Base-by-base conservation (phyloP, 2,113 vertebrate genomes). In the Rhinogobius similis region DNA sequence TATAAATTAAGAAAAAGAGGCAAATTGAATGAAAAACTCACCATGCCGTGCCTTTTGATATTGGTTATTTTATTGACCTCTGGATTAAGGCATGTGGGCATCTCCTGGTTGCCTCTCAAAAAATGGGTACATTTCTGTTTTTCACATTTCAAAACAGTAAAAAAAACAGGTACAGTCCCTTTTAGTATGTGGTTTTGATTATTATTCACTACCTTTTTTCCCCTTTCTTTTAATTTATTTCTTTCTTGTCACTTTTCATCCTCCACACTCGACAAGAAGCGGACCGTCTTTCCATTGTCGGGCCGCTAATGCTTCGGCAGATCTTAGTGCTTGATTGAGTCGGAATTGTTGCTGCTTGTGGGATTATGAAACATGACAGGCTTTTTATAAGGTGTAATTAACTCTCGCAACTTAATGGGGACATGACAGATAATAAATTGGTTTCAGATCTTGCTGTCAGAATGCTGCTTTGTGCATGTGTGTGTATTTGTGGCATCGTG, bases 371-470 rank as follows among this genome's bases (percentile, higher is more conserved):
- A 92, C 87, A 88, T 84, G 92, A 92, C 92, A 90, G 90, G 85
- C 88, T 90, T 92, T 92, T 93, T 89, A 90, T 89, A 90, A 93
- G 82, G 86, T 87, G 88, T 92, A 93, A 94, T 93, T 93, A 93
- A 92, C 79, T 65, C 82, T 82, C 62, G 76, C 86, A 89, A 88
- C 81, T 90, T 90, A 90, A 93, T 92, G 87, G 82, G 88, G 90
- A 93, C 90, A 87, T 92, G 90, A 92, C 90, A 92, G 91, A 89
- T 89, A 91, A 88, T 85, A 90, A 91, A 92, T 91, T 92, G 87
- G 86, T 87, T 91, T 92, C 86, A 86, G 89, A 90, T 89, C 79
- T 82, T 69, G 39, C 72, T 64, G 66, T 82, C 68, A 23, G 29
- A 36, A 75, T 65, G 16, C 48, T 23, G 55, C 66, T 56, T 48